A percentile compares a stretch with the other conserved stretches of the same genome.
Evolutionary conservation across 1,140 invertebrate genomes (phyloP).

Genomic region (Druon quercuslanigerum): DNA sequence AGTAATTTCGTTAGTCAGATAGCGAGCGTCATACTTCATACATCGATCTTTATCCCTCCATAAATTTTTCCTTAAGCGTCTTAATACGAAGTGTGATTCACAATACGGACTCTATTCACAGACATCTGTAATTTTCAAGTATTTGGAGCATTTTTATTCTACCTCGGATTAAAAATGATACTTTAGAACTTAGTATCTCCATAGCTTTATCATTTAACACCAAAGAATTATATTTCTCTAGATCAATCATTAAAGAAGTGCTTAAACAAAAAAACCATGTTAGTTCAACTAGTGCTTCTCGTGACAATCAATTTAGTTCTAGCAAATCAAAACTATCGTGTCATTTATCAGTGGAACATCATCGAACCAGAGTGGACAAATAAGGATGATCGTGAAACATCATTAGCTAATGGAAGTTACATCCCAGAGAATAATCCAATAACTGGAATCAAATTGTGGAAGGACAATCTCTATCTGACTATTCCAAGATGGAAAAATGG

Average conservation of each 20-base stretch:
- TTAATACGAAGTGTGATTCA: no score
- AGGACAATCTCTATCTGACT: constrained; percentile 67
- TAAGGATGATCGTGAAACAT: constrained; percentile 54
- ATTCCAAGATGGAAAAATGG: constrained; percentile 69
- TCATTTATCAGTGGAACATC: constrained; percentile 62
- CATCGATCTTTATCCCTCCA: background rate
- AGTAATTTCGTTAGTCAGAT: constrained; percentile 20
- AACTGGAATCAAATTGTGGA: constrained; percentile 68
- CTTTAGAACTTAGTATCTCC: no score
- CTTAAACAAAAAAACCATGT: background rate
- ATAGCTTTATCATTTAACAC: no score
- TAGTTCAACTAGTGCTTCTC: background rate
- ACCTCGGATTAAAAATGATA: no score
- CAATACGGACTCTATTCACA: no score
- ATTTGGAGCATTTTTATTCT: no score
- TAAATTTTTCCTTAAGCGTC: background rate
- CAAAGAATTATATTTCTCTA: no score
- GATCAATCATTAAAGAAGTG: background rate
- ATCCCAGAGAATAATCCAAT: constrained; percentile 69
- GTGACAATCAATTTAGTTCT: background rate
- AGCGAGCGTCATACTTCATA: constrained; percentile 14
- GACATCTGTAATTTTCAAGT: no score
- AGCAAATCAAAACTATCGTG: constrained; percentile 15
- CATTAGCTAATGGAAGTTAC: constrained; percentile 55
- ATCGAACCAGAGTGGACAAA: constrained; percentile 70